Evolutionary conservation across 1,140 invertebrate genomes (phyloP), one percentile per base, ranked within the genome.

Genomic region (Uloborus diversus): DNA sequence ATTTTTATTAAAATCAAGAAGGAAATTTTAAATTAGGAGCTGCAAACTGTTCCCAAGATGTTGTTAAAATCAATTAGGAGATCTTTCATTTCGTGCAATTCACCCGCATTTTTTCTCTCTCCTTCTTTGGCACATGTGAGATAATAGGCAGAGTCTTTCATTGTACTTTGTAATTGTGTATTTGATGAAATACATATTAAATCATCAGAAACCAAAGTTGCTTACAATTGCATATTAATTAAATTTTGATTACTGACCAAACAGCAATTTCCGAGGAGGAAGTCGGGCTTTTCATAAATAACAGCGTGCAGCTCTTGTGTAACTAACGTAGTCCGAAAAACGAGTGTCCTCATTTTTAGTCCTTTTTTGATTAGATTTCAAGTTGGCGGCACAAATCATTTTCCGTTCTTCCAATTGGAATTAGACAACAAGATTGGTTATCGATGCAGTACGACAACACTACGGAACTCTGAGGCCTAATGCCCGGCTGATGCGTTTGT

Each of bases 401-500:
- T 62, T 49, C 59, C 53, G 14, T 25, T 76, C 35, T 65, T 25
- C 35, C 27, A 25, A 65, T 76, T 53, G 37, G 47, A 76, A 37
- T 59, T 68, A 42, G 64, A 68, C 51, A 79, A 79, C 56, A 61
- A 47, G 62, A 79, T 68, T 61, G 37, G 62, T 69, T 68, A 79
- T 79, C 64, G 42, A 68, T 79, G 75, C 62, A 78, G 49, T 78
- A 78, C 61, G 51, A 78, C 73, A 79, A 79, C 75, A 68, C 75
- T 79, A 79, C 75, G 75, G 73, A 75, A 75, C 70, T 62, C 37
- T 61, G 61, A 79, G 75, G 75, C 75, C 75, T 79, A 79, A 61
- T 79, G 75, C 75, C 75, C 75, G 75, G 62, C 75, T 79, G 75
- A 79, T 79, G 75, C 75, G 59, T 53, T 79, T 79, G 75, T 79